Evolutionary conservation across 2,797 vertebrate species (phyloP).

Genomic region (Huso huso): DNA sequence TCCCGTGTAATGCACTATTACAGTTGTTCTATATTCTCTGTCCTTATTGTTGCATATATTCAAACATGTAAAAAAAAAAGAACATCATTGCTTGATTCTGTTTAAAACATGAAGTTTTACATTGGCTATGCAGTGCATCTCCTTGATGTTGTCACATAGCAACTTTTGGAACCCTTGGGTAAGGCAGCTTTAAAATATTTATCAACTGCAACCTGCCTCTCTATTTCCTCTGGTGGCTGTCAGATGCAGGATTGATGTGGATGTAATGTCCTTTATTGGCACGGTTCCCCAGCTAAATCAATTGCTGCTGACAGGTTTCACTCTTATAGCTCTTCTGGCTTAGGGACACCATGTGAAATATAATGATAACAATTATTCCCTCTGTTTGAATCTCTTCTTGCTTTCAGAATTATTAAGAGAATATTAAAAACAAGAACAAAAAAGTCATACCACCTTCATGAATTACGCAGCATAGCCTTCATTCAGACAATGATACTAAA

Average conservation of each 20-base stretch:
- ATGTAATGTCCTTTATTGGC: slow-evolving; percentile 27
- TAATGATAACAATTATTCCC: slow-evolving; percentile 25
- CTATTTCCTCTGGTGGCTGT: slow-evolving; percentile 26
- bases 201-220: slow-evolving; percentile 33
- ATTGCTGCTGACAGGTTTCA: slow-evolving; percentile 16
- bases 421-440: too few relatives aligned
- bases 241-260: slow-evolving; percentile 22
- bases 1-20: too few relatives aligned
- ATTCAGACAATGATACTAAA: slow-evolving; percentile 9
- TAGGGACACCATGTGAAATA: slow-evolving; percentile 22
- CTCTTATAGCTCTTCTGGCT: slow-evolving; percentile 17
- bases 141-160: slow-evolving; percentile 34
- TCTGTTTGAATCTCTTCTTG: slow-evolving; percentile 23
- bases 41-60: too few relatives aligned
- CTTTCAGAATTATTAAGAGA: background rate
- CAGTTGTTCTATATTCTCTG: too few relatives aligned
- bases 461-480: slow-evolving; percentile 4
- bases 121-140: slow-evolving; percentile 30
- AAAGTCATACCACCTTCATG: background rate
- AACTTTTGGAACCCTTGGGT: slow-evolving; percentile 31
- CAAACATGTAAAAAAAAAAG: too few relatives aligned
- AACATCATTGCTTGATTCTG: too few relatives aligned
- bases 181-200: slow-evolving; percentile 48
- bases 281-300: slow-evolving; percentile 26
- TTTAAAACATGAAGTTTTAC: background rate